These are phyloP conservation scores for Rapana venosa DNA, from an alignment of 2,888 invertebrate genomes.

Conservation along the genomic window DNA sequence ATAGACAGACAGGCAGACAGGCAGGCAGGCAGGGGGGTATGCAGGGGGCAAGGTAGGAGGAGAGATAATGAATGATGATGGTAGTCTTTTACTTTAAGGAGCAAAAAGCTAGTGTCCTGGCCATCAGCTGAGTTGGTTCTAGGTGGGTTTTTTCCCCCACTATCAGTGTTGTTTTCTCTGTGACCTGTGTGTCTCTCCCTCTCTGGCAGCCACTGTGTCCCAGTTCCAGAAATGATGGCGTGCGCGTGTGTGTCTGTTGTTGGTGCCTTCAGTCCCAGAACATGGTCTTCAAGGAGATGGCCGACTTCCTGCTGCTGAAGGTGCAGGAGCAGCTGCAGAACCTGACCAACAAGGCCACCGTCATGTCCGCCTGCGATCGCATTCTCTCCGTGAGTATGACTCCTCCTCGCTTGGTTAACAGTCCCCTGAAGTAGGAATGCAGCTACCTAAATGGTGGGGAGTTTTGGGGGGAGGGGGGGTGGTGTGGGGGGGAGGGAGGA, in stretches of 20 bases:
- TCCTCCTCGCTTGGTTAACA: too few relatives aligned
- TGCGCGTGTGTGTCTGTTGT: not conserved
- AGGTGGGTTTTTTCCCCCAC: not conserved
- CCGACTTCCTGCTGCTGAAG: constrained; percentile 65
- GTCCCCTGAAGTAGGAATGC: too few relatives aligned
- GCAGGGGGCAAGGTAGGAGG: too few relatives aligned
- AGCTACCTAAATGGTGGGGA: too few relatives aligned
- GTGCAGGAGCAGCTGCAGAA: constrained; percentile 67
- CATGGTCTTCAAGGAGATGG: constrained; percentile 62
- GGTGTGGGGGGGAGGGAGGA: too few relatives aligned
- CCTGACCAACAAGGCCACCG: constrained; percentile 61
- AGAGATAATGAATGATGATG: too few relatives aligned
- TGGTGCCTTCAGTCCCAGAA: constrained; percentile 43
- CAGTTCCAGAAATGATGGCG: too few relatives aligned
- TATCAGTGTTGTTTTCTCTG: not conserved
- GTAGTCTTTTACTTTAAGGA: too few relatives aligned
- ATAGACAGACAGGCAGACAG: not conserved
- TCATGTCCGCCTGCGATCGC: constrained; percentile 58
- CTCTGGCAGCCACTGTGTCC: not conserved
- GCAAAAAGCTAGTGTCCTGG: too few relatives aligned
- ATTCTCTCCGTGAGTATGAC: constrained; percentile 56
- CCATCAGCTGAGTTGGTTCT: too few relatives aligned
- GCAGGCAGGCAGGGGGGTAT: too few relatives aligned
- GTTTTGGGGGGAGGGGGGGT: too few relatives aligned
- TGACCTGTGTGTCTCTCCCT: not conserved